Evolutionary conservation across 2,888 invertebrate species (phyloP).

Genomic region (Holacanthella duospinosa): DNA sequence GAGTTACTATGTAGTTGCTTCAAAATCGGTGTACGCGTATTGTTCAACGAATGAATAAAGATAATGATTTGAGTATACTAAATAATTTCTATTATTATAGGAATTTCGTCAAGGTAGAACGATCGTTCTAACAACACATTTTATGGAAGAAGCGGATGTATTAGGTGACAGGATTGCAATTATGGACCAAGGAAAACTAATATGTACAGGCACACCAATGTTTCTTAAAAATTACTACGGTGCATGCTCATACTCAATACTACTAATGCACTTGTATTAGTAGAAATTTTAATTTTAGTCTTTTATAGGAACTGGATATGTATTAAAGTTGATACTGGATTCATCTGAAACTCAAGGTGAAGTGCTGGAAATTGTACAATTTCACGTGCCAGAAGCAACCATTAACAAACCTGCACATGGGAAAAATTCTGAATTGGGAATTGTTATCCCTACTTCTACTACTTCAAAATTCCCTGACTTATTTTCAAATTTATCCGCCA

Average conservation of each 20-base stretch:
- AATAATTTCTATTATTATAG: constrained; percentile 14
- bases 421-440: constrained; percentile 23
- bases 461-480: constrained; percentile 55
- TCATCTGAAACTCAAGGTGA: constrained; percentile 47
- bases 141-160: constrained; percentile 87
- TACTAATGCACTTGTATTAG: neutral
- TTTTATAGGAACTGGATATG: constrained; percentile 55
- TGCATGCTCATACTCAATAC: constrained; percentile 1
- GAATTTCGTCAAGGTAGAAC: constrained; percentile 58
- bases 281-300: neutral
- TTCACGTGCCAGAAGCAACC: constrained; percentile 54
- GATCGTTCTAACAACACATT: constrained; percentile 80
- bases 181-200: constrained; percentile 60
- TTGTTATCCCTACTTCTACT: constrained; percentile 39
- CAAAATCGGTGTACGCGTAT: neutral
- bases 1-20: neutral
- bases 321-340: constrained; percentile 40
- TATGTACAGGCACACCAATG: constrained; percentile 70
- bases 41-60: neutral
- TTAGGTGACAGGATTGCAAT: constrained; percentile 84
- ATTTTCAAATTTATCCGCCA: constrained; percentile 55
- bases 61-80: neutral
- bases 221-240: constrained; percentile 59
- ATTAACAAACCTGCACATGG: constrained; percentile 43
- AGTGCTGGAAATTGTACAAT: constrained; percentile 43